Base-by-base conservation (phyloP, 2,797 vertebrate species). In the Acanthiza pusilla region DNA sequence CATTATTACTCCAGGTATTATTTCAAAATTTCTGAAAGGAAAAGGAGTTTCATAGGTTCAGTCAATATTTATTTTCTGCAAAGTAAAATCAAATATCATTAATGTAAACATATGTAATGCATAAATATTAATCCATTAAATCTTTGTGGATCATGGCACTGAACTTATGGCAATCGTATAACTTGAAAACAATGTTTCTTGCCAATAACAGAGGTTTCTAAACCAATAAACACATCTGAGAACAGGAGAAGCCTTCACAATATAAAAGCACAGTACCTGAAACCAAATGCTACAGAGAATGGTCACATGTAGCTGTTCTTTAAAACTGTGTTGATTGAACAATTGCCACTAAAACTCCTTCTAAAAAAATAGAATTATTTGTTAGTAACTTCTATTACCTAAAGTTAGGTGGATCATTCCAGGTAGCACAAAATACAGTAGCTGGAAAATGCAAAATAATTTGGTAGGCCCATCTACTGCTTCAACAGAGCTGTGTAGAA, bases 71-170 rank as follows among this genome's bases (percentile, higher is more conserved):
- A 96, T 96, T 96, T 83, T 74, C 87, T 79, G 82, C 77, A 94
- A 97, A 83, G 43, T 95, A 68, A 96, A 96, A 91, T 92, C 72
- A 67, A 95, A 27, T 83, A 96, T 76, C 32, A 58, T 67, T 62
- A 38, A 94, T 92, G 92, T 97, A 97, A 96, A 97, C 91, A 95
- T 65, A 86, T 30, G 30, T 84, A 92, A 93, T 60, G 93, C 67
- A 88, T 66, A 70, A 91, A 91, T 78, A 93, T 91, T 61, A 97
- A 36, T 94, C 62, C 63, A 77, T 94, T 96, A 94, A 96, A 94
- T 16, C 34, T 65, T 70, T 88, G 61, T 42, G 88, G 55, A 91
- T 84, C 93, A 92, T 96, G 97, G 98, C 98, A 98, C 96, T 92
- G 96, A 97, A 78, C 60, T 97, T 79, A 96, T 84, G 96, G 97